A percentile compares a stretch with the other conserved stretches of the same genome.
These are phyloP conservation scores for Thunnus maccoyii DNA, from an alignment of 2,113 vertebrate species.

Conservation along the genomic window DNA sequence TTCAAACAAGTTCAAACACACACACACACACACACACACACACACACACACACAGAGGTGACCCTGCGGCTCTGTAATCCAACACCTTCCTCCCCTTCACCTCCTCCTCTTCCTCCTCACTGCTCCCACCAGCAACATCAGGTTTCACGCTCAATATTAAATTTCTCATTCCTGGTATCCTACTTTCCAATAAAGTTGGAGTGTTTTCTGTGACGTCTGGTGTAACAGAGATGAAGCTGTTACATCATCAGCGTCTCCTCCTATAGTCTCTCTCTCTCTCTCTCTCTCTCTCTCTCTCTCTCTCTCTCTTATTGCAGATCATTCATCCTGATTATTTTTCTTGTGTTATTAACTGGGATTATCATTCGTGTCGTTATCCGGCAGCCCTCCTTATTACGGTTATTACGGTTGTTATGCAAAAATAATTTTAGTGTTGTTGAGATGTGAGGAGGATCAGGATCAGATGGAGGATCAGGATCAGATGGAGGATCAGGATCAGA, in stretches of 20 bases:
- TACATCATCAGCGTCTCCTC: slow-evolving; percentile 10
- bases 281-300: too few species aligned
- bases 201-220: slow-evolving; percentile 9
- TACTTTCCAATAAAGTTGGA: slow-evolving; percentile 27
- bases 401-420: too few species aligned
- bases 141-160: slow-evolving; percentile 57
- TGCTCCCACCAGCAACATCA: slow-evolving; percentile 38
- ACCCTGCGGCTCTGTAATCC: slow-evolving; percentile 31
- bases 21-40: too few species aligned
- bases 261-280: too few species aligned
- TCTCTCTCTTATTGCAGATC: neutral
- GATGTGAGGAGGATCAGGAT: too few species aligned
- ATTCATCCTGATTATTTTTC: neutral
- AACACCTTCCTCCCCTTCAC: slow-evolving; percentile 19
- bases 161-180: slow-evolving; percentile 39
- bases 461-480: too few species aligned
- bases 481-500: too few species aligned
- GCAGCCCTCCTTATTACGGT: too few species aligned
- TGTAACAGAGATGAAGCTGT: neutral
- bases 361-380: neutral
- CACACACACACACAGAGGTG: too few species aligned
- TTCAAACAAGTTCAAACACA: too few species aligned
- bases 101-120: slow-evolving; percentile 38
- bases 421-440: too few species aligned
- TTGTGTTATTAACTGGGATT: neutral